Evolutionary conservation across 2,113 vertebrate genomes (phyloP).

Genomic region (Phrynocephalus versicolor): DNA sequence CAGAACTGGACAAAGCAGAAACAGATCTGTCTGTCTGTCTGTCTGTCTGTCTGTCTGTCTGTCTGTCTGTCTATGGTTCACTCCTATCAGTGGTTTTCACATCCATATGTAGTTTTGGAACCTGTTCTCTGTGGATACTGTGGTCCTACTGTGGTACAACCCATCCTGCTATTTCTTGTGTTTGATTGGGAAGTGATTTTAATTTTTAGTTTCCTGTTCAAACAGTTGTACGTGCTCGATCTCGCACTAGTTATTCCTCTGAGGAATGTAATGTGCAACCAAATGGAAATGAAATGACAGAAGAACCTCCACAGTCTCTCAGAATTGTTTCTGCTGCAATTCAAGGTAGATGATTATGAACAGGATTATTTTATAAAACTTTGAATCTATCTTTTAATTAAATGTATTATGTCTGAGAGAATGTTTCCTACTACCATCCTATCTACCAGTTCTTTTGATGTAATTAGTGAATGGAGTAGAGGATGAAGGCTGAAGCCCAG

Average conservation of each 20-base stretch:
- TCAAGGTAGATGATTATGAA: constrained; percentile 64
- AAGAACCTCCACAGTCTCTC: constrained; percentile 59
- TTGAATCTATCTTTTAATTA: not conserved
- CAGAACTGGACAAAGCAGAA: too few relatives aligned
- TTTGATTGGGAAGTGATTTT: not conserved
- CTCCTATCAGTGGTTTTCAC: too few relatives aligned
- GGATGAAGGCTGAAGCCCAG: not conserved
- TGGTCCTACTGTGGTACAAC: not conserved
- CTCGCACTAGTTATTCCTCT: constrained; percentile 50
- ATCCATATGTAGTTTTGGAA: too few relatives aligned
- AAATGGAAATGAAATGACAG: constrained; percentile 60
- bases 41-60: too few relatives aligned
- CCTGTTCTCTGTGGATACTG: too few relatives aligned
- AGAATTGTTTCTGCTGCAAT: constrained; percentile 62
- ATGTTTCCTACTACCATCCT: not conserved
- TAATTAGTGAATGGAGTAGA: not conserved
- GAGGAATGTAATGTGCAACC: constrained; percentile 52
- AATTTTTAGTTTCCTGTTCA: constrained; percentile 45
- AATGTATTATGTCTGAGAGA: not conserved
- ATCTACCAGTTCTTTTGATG: too few relatives aligned
- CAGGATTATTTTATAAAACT: constrained; percentile 1
- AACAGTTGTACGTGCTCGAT: constrained; percentile 63
- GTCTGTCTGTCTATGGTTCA: too few relatives aligned
- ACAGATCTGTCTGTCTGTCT: too few relatives aligned
- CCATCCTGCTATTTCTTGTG: not conserved